Percentiles rank a stretch among this genome's conserved stretches.
Evolutionary conservation across 37 sponge, comb jelly and placozoan species (phyloP).

Genomic region (Agelas oroides): DNA sequence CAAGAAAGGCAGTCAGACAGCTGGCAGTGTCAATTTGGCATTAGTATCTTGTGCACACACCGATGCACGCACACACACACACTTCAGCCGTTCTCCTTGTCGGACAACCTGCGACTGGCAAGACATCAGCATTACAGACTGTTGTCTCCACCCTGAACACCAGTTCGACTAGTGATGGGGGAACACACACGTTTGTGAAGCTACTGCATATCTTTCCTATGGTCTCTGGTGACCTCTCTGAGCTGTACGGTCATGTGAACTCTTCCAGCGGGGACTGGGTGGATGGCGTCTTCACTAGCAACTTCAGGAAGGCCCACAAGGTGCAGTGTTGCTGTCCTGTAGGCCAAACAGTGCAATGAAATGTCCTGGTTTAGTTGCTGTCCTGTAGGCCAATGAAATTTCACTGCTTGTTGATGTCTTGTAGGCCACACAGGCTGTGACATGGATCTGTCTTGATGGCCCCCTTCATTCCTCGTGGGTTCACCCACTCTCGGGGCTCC

Average conservation of each 20-base stretch:
- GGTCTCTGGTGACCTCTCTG: conserved; percentile 43
- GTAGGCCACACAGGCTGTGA: conserved; percentile 64
- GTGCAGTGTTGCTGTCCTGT: conserved; percentile 8
- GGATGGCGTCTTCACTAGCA: conserved; percentile 82
- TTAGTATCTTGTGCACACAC: no score
- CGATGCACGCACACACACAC: neutral
- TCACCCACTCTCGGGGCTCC: conserved; percentile 43
- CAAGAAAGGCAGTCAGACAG: no score
- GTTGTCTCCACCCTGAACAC: conserved; percentile 65
- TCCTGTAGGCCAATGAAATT: no score
- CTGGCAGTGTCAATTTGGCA: no score
- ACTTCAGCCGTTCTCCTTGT: conserved; percentile 71
- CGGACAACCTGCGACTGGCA: conserved; percentile 78
- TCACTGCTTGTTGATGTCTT: neutral
- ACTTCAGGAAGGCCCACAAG: conserved; percentile 81
- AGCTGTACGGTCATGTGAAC: conserved; percentile 60
- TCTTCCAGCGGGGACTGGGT: conserved; percentile 69
- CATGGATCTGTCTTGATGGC: conserved; percentile 80
- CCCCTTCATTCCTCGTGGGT: conserved; percentile 42
- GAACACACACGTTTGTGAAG: neutral
- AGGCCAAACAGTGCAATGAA: no score
- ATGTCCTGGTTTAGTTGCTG: no score
- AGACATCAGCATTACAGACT: conserved; percentile 71
- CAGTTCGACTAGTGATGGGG: neutral
- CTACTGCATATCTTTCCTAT: conserved; percentile 63